These are phyloP conservation scores for Corbicula japonica DNA, from an alignment of 2,888 invertebrate genomes.

Conservation along the genomic window DNA sequence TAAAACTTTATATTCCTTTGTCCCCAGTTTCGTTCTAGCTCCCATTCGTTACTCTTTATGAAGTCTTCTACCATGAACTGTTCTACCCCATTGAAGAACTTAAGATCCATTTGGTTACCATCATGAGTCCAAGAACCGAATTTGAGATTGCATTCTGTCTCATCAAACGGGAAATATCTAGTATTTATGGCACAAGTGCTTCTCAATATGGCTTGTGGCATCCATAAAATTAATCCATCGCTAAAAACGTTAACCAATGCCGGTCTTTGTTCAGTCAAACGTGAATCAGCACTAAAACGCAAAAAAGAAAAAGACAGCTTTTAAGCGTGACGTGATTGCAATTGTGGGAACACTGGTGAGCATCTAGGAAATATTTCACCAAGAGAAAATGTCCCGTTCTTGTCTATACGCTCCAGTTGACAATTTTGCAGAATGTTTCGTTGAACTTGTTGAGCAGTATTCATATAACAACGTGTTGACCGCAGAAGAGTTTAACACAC, in stretches of 20 bases:
- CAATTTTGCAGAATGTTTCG: too few species aligned
- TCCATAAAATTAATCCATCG: constrained; percentile 82
- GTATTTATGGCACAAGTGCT: constrained; percentile 86
- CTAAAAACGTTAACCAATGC: constrained; percentile 84
- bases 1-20: constrained; percentile 80
- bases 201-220: constrained; percentile 85
- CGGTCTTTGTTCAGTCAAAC: constrained; percentile 85
- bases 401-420: too few species aligned
- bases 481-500: too few species aligned
- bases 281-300: constrained; percentile 84
- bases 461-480: too few species aligned
- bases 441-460: too few species aligned
- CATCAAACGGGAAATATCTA: constrained; percentile 86
- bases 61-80: constrained; percentile 82
- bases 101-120: constrained; percentile 82
- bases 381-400: too few species aligned
- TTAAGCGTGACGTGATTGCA: constrained; percentile 11
- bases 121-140: constrained; percentile 87
- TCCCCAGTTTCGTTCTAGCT: constrained; percentile 81
- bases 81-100: constrained; percentile 70
- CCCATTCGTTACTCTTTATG: constrained; percentile 86
- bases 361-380: too few species aligned
- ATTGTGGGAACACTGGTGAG: constrained; percentile 7
- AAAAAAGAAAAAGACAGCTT: too few species aligned
- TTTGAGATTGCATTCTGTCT: constrained; percentile 85